Evolutionary conservation across 2,888 invertebrate species (phyloP).

Genomic region (Rotaria magnacalcarata): DNA sequence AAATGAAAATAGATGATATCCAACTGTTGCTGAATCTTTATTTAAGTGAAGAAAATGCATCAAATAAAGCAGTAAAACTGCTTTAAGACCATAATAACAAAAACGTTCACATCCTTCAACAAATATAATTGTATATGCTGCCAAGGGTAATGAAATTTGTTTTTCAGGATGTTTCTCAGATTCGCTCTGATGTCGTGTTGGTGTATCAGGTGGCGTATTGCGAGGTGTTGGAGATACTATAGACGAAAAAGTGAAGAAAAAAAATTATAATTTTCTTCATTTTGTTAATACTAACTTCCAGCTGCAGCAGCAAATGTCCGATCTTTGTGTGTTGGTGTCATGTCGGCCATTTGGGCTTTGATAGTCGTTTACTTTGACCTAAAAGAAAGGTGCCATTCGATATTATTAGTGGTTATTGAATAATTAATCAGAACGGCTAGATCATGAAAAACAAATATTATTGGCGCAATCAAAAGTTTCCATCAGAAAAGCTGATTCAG

Average conservation of each 20-base stretch:
- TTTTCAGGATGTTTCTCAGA: background rate
- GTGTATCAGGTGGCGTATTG: background rate
- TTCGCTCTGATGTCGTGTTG: background rate
- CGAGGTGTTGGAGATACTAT: background rate
- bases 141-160: constrained; percentile 64
- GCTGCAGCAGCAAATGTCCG: background rate
- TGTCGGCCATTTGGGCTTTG: background rate
- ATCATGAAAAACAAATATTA: background rate
- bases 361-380: background rate
- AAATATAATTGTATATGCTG: constrained; percentile 84
- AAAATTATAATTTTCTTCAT: background rate
- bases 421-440: background rate
- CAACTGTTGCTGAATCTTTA: constrained; percentile 73
- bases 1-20: constrained; percentile 83
- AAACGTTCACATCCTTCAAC: constrained; percentile 98
- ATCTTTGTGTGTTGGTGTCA: background rate
- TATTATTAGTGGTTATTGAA: background rate
- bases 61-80: constrained; percentile 65
- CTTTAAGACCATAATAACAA: constrained; percentile 75
- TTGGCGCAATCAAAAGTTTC: background rate
- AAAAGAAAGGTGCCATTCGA: background rate
- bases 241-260: background rate
- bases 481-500: background rate
- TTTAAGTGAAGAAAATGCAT: constrained; percentile 71
- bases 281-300: background rate